Percentiles rank a stretch among this genome's conserved stretches.
Evolutionary conservation across 2,797 vertebrate genomes (phyloP).

Genomic region (Sebastes oblongus): DNA sequence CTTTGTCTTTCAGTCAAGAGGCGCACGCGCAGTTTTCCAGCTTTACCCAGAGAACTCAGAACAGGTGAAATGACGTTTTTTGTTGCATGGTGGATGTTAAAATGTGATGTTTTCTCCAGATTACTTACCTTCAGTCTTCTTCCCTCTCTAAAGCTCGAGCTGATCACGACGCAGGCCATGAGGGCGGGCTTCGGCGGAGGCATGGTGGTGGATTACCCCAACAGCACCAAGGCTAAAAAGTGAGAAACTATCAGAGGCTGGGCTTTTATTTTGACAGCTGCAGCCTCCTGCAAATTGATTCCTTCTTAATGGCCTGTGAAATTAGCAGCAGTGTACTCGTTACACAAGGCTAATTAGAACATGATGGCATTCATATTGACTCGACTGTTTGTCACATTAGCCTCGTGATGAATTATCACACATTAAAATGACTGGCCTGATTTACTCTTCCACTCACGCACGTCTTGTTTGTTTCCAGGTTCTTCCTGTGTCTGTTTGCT

Average conservation of each 20-base stretch:
- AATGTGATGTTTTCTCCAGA: not conserved
- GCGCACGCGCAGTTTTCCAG: constrained; percentile 92
- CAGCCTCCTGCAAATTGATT: not conserved
- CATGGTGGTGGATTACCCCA: constrained; percentile 97
- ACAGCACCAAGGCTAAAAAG: constrained; percentile 98
- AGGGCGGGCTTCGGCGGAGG: constrained; percentile 94
- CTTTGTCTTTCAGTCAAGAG: constrained; percentile 82
- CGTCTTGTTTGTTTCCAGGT: constrained; percentile 78
- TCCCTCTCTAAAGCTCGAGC: constrained; percentile 85
- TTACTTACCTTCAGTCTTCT: not conserved
- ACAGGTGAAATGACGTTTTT: constrained; percentile 82
- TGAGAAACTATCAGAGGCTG: constrained; percentile 69
- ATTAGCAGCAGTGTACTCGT: constrained; percentile 8
- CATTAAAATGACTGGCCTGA: not conserved
- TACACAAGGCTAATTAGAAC: constrained; percentile 24
- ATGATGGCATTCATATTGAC: constrained; percentile 5
- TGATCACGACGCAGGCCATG: constrained; percentile 94
- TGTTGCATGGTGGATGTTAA: not conserved
- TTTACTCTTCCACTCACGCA: not conserved
- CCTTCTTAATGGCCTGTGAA: constrained; percentile 38
- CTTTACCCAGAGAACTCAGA: constrained; percentile 95
- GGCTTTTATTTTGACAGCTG: constrained; percentile 28
- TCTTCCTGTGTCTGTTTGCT: constrained; percentile 95
- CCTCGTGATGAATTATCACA: constrained; percentile 7
- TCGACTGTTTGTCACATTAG: constrained; percentile 1